phyloP scores from a whole-genome alignment of 2,797 vertebrate genomes.

The Sebastes alutus region DNA sequence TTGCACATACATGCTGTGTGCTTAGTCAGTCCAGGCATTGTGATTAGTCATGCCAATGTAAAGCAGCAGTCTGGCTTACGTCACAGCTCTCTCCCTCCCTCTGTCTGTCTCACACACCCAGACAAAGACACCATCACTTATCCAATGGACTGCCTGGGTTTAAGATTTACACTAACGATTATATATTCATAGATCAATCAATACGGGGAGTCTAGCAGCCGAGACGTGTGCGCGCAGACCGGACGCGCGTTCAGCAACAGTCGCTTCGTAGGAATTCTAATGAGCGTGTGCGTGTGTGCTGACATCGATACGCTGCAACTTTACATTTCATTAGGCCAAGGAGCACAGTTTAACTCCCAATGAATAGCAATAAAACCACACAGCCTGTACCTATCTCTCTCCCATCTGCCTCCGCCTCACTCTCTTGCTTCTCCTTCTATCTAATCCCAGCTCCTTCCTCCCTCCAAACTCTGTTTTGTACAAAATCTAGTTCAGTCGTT shows the following conservation, averaged over 20 bases:
- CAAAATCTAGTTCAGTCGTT: slow-evolving; percentile 34
- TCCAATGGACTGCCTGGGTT: slow-evolving; percentile 57
- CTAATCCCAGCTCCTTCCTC: slow-evolving; percentile 12
- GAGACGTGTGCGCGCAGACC: slow-evolving; percentile 46
- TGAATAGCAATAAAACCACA: slow-evolving; percentile 77
- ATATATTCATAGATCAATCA: slow-evolving; percentile 83
- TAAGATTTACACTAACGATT: slow-evolving; percentile 77
- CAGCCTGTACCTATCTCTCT: slow-evolving; percentile 58
- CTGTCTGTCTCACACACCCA: neutral
- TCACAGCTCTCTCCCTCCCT: neutral
- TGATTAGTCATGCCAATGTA: slow-evolving; percentile 37
- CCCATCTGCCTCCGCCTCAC: slow-evolving; percentile 44
- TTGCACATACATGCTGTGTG: slow-evolving; percentile 20
- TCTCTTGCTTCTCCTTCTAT: slow-evolving; percentile 4
- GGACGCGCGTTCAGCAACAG: slow-evolving; percentile 52
- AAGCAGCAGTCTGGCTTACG: slow-evolving; percentile 5
- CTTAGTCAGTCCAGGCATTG: slow-evolving; percentile 30
- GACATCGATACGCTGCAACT: slow-evolving; percentile 73
- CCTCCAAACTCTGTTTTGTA: slow-evolving; percentile 11
- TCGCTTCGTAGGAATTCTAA: slow-evolving; percentile 55
- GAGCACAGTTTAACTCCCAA: slow-evolving; percentile 75
- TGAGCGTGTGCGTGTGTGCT: slow-evolving; percentile 29
- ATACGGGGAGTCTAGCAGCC: slow-evolving; percentile 66
- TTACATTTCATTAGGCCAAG: slow-evolving; percentile 80
- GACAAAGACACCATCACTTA: slow-evolving; percentile 15